Evolutionary conservation across 2,888 invertebrate genomes (phyloP).

Genomic region (Pterobdella sp.): DNA sequence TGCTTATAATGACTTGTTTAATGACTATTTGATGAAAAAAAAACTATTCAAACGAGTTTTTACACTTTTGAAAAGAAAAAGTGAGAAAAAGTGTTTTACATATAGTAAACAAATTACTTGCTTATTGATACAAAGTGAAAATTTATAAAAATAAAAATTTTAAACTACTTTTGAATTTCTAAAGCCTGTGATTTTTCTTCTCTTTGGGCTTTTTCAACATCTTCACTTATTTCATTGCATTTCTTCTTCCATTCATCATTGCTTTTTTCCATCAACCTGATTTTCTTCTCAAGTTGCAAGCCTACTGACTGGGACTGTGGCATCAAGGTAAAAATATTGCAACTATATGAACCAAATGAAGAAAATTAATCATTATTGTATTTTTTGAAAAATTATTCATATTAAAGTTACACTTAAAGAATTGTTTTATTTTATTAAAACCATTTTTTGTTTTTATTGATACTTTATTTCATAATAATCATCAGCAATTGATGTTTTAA

Average conservation of each 20-base stretch:
- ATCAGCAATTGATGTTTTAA: no score
- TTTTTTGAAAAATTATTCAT: no score
- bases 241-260: conserved; percentile 31
- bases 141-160: background rate
- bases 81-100: no score
- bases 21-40: background rate
- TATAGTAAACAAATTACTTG: background rate
- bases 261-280: conserved; percentile 28
- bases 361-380: no score
- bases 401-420: no score
- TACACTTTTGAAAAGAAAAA: background rate
- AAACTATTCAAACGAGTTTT: background rate
- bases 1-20: background rate
- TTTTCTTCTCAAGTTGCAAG: conserved; percentile 30
- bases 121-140: background rate
- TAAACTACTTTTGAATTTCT: conserved; percentile 20
- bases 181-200: conserved; percentile 20
- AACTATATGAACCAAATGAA: no score
- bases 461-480: no score
- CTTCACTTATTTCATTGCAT: conserved; percentile 24
- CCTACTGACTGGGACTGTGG: conserved; percentile 30
- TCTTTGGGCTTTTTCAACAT: conserved; percentile 28
- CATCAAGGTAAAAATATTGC: no score
- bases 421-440: no score
- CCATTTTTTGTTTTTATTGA: no score